Conservation (phyloP, 2,113 vertebrate species). For the Elephas maximus region DNA sequence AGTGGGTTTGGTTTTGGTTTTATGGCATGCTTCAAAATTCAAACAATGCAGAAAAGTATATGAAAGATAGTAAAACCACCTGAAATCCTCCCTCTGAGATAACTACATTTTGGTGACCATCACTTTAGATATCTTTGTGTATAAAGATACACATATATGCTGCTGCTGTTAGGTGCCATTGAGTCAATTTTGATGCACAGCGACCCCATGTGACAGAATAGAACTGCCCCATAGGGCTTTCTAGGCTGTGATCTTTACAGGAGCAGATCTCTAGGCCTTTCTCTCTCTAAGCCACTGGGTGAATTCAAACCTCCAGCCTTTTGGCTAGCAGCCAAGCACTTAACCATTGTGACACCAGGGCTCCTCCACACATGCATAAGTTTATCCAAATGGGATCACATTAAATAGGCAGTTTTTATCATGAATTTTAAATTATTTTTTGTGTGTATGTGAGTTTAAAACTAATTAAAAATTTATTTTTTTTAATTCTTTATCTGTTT, state of each 20-base stretch:
- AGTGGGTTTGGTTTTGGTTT: too few relatives aligned
- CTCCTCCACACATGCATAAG: too few relatives aligned
- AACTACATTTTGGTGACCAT: slow-evolving; percentile 9
- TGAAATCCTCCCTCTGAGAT: background rate
- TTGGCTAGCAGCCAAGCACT: too few relatives aligned
- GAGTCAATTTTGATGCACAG: too few relatives aligned
- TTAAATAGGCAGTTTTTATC: background rate
- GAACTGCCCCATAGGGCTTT: too few relatives aligned
- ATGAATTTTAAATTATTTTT: background rate
- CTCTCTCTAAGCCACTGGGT: too few relatives aligned
- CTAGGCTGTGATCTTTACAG: too few relatives aligned
- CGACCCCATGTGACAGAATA: too few relatives aligned
- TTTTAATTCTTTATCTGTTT: background rate
- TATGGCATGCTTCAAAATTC: background rate
- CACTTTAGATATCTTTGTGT: background rate
- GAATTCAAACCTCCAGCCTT: too few relatives aligned
- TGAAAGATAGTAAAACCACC: background rate
- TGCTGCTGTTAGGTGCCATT: too few relatives aligned
- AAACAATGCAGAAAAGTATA: background rate
- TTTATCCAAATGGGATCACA: background rate
- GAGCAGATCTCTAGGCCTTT: too few relatives aligned
- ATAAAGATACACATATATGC: background rate
- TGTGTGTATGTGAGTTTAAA: background rate
- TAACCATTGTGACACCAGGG: too few relatives aligned
- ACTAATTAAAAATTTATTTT: background rate